Evolutionary conservation across 1,140 invertebrate genomes (phyloP).

Genomic region (Orchesella cincta): DNA sequence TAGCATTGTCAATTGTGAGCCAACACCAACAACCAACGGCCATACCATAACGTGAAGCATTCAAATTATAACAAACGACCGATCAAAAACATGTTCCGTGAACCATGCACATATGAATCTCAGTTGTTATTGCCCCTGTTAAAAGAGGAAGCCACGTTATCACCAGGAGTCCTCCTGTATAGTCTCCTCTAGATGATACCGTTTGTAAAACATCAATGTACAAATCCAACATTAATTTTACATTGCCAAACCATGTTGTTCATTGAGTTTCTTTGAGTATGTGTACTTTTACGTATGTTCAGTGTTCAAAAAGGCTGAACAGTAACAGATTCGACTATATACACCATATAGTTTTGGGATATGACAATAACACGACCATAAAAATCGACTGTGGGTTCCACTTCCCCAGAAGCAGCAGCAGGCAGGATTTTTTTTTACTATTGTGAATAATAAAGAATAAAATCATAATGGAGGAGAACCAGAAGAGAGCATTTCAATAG

Average conservation of each 20-base stretch:
- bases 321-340: too few species aligned
- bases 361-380: not conserved
- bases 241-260: not conserved
- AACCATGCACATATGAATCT: not conserved
- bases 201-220: constrained; percentile 8
- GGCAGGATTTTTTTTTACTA: not conserved
- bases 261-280: not conserved
- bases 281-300: not conserved
- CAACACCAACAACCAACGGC: constrained; percentile 16
- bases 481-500: not conserved
- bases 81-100: not conserved
- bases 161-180: not conserved
- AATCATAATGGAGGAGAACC: not conserved
- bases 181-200: not conserved
- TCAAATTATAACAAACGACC: not conserved
- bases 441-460: not conserved
- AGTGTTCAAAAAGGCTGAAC: not conserved
- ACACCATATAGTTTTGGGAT: too few species aligned
- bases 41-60: not conserved
- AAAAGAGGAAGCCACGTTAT: not conserved
- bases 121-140: not conserved
- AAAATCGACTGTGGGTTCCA: not conserved
- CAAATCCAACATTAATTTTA: constrained; percentile 17
- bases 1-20: not conserved
- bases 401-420: not conserved